Base-by-base conservation (phyloP, 2,113 vertebrate genomes). In the Zosterops japonicus region DNA sequence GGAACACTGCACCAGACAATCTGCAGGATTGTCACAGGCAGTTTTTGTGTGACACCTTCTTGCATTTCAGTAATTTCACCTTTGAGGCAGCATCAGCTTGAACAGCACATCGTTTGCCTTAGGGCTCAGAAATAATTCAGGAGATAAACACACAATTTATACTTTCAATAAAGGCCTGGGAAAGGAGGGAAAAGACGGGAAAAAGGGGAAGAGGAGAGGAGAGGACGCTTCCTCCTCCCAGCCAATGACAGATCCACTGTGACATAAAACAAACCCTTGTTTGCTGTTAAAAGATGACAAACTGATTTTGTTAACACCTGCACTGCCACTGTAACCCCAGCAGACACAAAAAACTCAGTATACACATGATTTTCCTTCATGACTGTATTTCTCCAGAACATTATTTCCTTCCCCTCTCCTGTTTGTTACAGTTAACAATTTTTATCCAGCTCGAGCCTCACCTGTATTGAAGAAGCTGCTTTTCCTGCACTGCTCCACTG, bases 381-480 rank as follows among this genome's bases (percentile, higher is more conserved):
- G 7, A 23, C 35, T 14, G 2, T 9, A 5, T 8, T 36, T 63
- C 68, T 35, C 28, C 41, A 64, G 49, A 55, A 29, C 31, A 82
- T 31, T 12, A 8, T n/a, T 57, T 36, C 36, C 11, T 70, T 16
- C 25, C 42, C 46, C 52, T 61, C 33, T 71, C 70, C 60, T 50
- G 12, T 8, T 49, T 64, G 39, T 7, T 14, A 39, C 21, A 91
- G 39, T 25, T 10, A 36, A 18, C 11, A 41, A 56, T 12, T 68
- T 72, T 20, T 29, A 57, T 31, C 23, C 47, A 85, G 10, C 19
- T 52, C 5, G 0, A 84, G 41, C 96, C 98, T 97, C 94, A 98
- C 98, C 64, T 0, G n/a, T 94, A 24, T 97, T 97, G 95, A 98
- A 98, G 96, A 98, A 98, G 24, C 97, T 98, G 94, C 88, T 96